These are phyloP conservation scores for Heloderma charlesbogerti DNA, from an alignment of 2,113 vertebrate genomes.

Conservation along the genomic window DNA sequence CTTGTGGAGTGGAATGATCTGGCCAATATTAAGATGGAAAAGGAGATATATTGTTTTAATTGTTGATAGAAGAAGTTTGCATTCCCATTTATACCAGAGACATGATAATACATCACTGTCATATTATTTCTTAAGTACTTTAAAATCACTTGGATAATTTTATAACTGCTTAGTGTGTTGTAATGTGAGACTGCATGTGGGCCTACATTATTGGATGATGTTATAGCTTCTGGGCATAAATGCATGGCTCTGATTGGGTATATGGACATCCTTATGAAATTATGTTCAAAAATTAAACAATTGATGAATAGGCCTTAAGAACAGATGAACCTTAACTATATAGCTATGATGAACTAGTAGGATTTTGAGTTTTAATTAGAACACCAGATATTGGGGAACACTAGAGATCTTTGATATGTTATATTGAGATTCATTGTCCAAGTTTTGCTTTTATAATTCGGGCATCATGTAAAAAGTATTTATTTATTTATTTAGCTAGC, in stretches of 20 bases:
- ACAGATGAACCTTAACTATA: neutral
- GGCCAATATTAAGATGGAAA: neutral
- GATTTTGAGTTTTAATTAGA: neutral
- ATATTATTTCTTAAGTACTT: slow-evolving; percentile 29
- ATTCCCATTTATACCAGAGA: slow-evolving; percentile 6
- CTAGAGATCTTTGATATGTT: neutral
- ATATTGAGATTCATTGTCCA: neutral
- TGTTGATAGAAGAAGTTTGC: slow-evolving; percentile 5
- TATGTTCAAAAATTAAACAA: neutral
- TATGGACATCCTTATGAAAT: slow-evolving; percentile 19
- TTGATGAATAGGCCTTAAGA: neutral
- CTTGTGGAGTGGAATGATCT: slow-evolving; percentile 12
- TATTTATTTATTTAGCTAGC: neutral
- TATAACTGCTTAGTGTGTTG: neutral
- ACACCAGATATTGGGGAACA: neutral
- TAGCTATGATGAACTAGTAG: neutral
- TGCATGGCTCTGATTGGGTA: neutral
- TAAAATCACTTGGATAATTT: slow-evolving; percentile 30
- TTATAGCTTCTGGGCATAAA: neutral
- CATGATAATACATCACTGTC: slow-evolving; percentile 13
- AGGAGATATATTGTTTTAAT: slow-evolving; percentile 17
- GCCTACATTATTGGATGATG: slow-evolving; percentile 17
- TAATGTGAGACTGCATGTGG: neutral
- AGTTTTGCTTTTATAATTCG: neutral
- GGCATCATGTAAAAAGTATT: neutral